These are phyloP conservation scores for Limnephilus marmoratus DNA, from an alignment of 2,888 invertebrate species.

Conservation along the genomic window DNA sequence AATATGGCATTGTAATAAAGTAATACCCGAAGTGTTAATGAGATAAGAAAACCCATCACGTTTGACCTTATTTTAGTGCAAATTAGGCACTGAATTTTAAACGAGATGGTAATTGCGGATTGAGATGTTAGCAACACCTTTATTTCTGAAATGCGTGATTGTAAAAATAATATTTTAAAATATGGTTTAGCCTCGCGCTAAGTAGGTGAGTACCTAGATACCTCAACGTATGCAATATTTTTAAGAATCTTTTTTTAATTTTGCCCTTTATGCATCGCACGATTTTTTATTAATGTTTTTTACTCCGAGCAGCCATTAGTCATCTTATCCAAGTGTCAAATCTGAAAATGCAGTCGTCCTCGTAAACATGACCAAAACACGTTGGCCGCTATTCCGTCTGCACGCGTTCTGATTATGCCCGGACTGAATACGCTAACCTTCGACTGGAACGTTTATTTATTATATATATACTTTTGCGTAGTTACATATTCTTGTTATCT, in stretches of 20 bases:
- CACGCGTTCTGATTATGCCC: constrained; percentile 24
- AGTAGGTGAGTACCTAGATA: background rate
- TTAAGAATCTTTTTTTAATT: background rate
- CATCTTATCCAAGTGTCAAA: constrained; percentile 50
- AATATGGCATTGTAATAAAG: background rate
- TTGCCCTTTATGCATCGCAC: constrained; percentile 42
- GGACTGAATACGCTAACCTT: constrained; percentile 4
- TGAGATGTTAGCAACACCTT: background rate
- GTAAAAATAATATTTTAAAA: background rate
- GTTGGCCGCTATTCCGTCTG: constrained; percentile 28
- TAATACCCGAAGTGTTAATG: background rate
- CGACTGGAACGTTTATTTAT: constrained; percentile 2
- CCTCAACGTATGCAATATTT: background rate
- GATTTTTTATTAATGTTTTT: constrained; percentile 20
- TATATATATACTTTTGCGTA: background rate
- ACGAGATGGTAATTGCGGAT: background rate
- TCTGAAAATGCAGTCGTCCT: constrained; percentile 52
- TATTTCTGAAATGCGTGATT: background rate
- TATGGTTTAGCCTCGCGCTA: background rate
- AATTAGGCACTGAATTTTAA: background rate
- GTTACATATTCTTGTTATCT: background rate
- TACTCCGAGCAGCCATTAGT: constrained; percentile 1
- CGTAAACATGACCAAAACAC: constrained; percentile 53
- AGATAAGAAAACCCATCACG: constrained; percentile 2
- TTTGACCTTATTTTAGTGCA: background rate